Percentiles rank a stretch among this genome's conserved stretches.
Conservation (phyloP, 2,113 vertebrate genomes). For the Stictonetta naevosa region DNA sequence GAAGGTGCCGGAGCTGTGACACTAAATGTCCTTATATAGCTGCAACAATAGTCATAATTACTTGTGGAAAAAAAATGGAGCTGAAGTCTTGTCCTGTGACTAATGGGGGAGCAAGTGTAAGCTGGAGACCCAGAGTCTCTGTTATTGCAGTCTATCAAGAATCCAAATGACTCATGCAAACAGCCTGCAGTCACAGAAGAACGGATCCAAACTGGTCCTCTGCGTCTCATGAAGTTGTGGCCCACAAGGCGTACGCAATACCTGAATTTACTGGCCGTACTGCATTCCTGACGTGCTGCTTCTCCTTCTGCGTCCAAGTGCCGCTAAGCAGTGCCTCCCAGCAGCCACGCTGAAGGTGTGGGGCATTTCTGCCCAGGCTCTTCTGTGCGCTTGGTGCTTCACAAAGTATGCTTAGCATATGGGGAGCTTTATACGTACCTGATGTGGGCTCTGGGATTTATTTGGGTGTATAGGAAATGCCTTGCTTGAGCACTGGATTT, state of each 20-base stretch:
- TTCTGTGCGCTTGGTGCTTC: not conserved
- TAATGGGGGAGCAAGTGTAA: not conserved
- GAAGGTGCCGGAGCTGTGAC: not conserved
- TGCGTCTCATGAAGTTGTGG: not conserved
- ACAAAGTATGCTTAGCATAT: not conserved
- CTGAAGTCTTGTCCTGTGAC: conserved; percentile 7
- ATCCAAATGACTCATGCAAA: conserved; percentile 28
- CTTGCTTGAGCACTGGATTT: not conserved
- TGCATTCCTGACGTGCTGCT: conserved; percentile 43
- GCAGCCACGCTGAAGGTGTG: not conserved
- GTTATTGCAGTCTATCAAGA: not conserved
- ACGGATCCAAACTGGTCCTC: conserved; percentile 19
- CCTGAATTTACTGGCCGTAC: not conserved
- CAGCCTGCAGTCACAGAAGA: conserved; percentile 23
- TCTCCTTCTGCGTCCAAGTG: not conserved
- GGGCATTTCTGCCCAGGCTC: not conserved
- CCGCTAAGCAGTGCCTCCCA: fast-evolving
- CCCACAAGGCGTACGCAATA: not conserved
- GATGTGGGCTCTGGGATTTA: not conserved
- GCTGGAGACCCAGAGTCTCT: not conserved
- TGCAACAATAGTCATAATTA: not conserved
- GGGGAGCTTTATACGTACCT: not conserved
- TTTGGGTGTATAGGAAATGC: not conserved
- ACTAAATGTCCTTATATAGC: not conserved
- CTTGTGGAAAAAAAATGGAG: not conserved